Conservation (phyloP, 2,888 invertebrate species). For the Halictus quadricinctus region DNA sequence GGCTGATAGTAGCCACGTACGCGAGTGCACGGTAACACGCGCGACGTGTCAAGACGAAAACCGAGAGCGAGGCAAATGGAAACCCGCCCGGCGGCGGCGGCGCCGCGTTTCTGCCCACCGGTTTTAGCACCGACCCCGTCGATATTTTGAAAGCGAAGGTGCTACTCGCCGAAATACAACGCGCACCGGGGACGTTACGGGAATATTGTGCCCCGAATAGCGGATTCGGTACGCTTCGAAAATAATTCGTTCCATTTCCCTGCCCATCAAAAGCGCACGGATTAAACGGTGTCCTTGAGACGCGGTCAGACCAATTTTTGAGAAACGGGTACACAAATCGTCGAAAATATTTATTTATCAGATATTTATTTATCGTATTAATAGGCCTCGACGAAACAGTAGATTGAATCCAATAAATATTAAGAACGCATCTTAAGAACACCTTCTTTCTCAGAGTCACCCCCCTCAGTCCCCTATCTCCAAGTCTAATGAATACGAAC, state of each 20-base stretch:
- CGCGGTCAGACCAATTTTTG: neutral
- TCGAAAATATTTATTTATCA: neutral
- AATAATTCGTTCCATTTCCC: constrained; percentile 37
- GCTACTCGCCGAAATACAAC: constrained; percentile 6
- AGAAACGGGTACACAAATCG: neutral
- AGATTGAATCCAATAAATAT: no score
- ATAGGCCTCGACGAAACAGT: no score
- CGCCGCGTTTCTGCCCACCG: constrained; percentile 21
- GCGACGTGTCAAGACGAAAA: constrained; percentile 44
- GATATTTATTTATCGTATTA: no score
- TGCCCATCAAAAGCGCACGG: neutral
- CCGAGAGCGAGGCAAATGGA: constrained; percentile 36
- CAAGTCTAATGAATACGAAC: no score
- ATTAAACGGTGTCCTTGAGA: neutral
- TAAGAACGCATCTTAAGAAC: no score
- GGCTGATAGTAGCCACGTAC: neutral
- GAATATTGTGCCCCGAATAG: constrained; percentile 21
- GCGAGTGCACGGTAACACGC: constrained; percentile 19
- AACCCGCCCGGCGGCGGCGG: constrained; percentile 15
- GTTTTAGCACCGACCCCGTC: constrained; percentile 45
- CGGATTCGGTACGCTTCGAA: constrained; percentile 10
- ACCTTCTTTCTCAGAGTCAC: no score
- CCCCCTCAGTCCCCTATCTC: no score
- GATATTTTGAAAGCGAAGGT: constrained; percentile 51
- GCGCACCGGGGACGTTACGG: neutral